Evolutionary conservation across 1,140 invertebrate species (phyloP), one percentile per base, ranked within the genome.

Genomic region (Pogonomyrmex barbatus): DNA sequence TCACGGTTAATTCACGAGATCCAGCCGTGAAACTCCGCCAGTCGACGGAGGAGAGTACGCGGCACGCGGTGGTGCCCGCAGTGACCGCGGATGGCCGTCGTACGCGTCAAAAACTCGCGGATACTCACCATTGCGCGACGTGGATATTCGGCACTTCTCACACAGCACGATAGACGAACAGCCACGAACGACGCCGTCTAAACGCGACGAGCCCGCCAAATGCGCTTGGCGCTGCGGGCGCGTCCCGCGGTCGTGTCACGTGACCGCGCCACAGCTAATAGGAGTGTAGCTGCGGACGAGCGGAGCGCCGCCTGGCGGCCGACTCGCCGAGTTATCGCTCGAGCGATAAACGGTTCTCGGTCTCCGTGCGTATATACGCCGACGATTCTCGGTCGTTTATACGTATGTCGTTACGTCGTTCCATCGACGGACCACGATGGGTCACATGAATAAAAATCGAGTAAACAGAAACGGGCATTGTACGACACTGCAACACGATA

Each of bases 61-160:
- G 67, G 88, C 90, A 91, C 90, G 78, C 60, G 60, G 58, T 60
- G 81, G 78, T 90, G 88, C 58, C 52, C 62, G 70, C 70, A 67
- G 90, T 71, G 87, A 77, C 30, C 8, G 8, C 62, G 91, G 93
- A 94, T 94, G 94, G 91, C 88, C 82, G 68, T 75, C 91, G 91
- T 90, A 91, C 93, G 85, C 90, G 88, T 85, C 62, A 88, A 87
- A 95, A 95, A 94, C 93, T 95, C 91, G 90, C 91, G 93, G 94
- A 95, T 95, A 95, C 95, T 95, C 91, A 95, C 95, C 95, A 95
- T 95, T 92, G 86, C 94, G 90, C 85, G 90, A 88, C 77, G 87
- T 90, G 86, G 92, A 76, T 88, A 88, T 93, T 92, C 91, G 91
- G 73, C 87, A 83, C 92, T 92, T 47, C 24, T 24, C 92, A 86